phyloP scores from a whole-genome alignment of 2,797 vertebrate species.

The Miichthys miiuy region DNA sequence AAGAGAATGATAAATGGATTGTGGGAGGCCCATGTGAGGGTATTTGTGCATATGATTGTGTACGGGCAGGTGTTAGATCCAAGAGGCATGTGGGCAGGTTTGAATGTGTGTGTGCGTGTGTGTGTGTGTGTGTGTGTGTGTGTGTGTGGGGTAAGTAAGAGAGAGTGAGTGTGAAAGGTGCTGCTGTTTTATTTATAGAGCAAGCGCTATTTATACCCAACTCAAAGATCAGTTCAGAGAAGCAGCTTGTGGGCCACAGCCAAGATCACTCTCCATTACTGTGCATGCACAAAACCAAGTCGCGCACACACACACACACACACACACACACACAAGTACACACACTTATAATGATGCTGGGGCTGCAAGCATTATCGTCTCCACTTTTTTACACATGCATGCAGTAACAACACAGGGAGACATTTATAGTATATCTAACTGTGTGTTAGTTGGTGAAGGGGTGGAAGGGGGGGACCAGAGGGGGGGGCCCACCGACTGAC shows the following conservation, averaged over 20 bases:
- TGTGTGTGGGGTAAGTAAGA: slow-evolving; percentile 22
- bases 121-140: slow-evolving; percentile 33
- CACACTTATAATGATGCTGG: slow-evolving; percentile 14
- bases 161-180: slow-evolving; percentile 77
- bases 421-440: slow-evolving; percentile 63
- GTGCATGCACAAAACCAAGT: slow-evolving; percentile 54
- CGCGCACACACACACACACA: slow-evolving; percentile 31
- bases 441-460: slow-evolving; percentile 52
- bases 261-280: slow-evolving; percentile 80
- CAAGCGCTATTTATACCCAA: slow-evolving; percentile 82
- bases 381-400: slow-evolving; percentile 59
- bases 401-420: slow-evolving; percentile 55
- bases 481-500: slow-evolving; percentile 61
- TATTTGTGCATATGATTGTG: slow-evolving; percentile 47
- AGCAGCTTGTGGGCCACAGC: slow-evolving; percentile 78
- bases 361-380: slow-evolving; percentile 39
- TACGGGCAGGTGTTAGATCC: slow-evolving; percentile 54
- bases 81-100: slow-evolving; percentile 39
- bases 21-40: slow-evolving; percentile 19
- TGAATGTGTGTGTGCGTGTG: slow-evolving; percentile 34
- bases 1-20: slow-evolving; percentile 54
- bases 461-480: neutral
- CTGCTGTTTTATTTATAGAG: slow-evolving; percentile 85
- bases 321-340: slow-evolving; percentile 34
- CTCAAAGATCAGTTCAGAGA: slow-evolving; percentile 85